These are phyloP conservation scores for Embidobia sp. DNA, from an alignment of 2,888 invertebrate species.

Conservation along the genomic window DNA sequence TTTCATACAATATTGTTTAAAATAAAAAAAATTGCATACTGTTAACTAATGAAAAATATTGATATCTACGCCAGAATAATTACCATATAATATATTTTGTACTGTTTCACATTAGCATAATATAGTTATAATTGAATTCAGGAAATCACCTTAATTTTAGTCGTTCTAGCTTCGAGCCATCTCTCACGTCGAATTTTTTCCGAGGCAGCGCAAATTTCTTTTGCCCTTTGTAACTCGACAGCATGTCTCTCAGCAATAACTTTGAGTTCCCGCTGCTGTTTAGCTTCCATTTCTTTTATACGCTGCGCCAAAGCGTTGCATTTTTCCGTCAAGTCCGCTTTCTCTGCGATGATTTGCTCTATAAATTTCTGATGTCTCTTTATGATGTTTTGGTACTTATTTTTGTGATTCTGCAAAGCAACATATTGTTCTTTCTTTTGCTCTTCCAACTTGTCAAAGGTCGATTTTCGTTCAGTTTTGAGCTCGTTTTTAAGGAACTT, in stretches of 20 bases:
- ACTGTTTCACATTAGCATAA: too few relatives aligned
- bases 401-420: slow-evolving; percentile 84
- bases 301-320: slow-evolving; percentile 87
- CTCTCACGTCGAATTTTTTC: slow-evolving; percentile 89
- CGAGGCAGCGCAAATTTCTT: slow-evolving; percentile 89
- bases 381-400: slow-evolving; percentile 88
- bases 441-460: slow-evolving; percentile 80
- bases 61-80: too few relatives aligned
- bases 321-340: slow-evolving; percentile 88
- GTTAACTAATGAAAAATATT: too few relatives aligned
- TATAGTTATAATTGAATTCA: background rate
- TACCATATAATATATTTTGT: too few relatives aligned
- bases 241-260: slow-evolving; percentile 89
- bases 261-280: slow-evolving; percentile 86
- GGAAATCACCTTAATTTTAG: slow-evolving; percentile 89
- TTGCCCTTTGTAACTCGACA: slow-evolving; percentile 88
- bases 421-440: slow-evolving; percentile 80
- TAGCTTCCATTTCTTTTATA: slow-evolving; percentile 86
- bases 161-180: slow-evolving; percentile 92
- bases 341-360: slow-evolving; percentile 90
- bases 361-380: slow-evolving; percentile 92
- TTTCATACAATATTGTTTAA: too few relatives aligned
- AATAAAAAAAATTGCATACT: background rate
- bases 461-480: slow-evolving; percentile 80
- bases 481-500: slow-evolving; percentile 74